Evolutionary conservation across 2,888 invertebrate species (phyloP), one percentile per base, ranked within the genome.

Genomic region (Macrophya alboannulata): DNA sequence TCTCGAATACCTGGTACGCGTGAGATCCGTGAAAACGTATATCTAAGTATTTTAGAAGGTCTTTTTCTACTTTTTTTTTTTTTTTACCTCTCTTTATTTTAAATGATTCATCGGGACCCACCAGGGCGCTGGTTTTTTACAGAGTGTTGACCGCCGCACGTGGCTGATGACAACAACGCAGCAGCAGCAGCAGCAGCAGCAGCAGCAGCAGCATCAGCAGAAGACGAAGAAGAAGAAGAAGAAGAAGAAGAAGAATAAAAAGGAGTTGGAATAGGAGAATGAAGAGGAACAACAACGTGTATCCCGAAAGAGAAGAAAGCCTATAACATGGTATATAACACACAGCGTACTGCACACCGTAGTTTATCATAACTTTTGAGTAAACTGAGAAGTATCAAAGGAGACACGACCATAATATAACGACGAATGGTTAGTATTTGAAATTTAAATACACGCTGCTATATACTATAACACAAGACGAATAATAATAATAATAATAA

Each of bases 361-460:
- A 81, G 43, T 81, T 81, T 43, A 25, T 81, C 81, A 81, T 62
- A 81, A 81, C 62, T 62, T 71, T 77, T 81, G 40, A 81, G 81
- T 81, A 81, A 81, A 81, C 81, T 81, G 81, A 81, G 81, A 59
- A 81, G 81, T 81, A 81, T 81, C 62, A 62, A 43, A 62, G 21
- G 21, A 59, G 21, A 43, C 43, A 21, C 45, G 1, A n/a, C 9
- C 4, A 72, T 68, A n/a, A 9, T 17, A 45, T 12, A n/a, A 74
- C 12, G 43, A 74, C 43, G 48, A 51, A 76, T 51, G 51, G 51
- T 8, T 15, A 55, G 51, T 88, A 91, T 91, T 91, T 91, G 87
- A 91, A 91, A 89, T 90, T 89, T 87, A 89, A 90, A 91, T 89
- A 84, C 85, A 85, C 88, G 85, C 86, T 25, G 15, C 10, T 62